A percentile compares a stretch with the other conserved stretches of the same genome.
phyloP scores from a whole-genome alignment of 2,113 vertebrate genomes.

The Phocoena phocoena region DNA sequence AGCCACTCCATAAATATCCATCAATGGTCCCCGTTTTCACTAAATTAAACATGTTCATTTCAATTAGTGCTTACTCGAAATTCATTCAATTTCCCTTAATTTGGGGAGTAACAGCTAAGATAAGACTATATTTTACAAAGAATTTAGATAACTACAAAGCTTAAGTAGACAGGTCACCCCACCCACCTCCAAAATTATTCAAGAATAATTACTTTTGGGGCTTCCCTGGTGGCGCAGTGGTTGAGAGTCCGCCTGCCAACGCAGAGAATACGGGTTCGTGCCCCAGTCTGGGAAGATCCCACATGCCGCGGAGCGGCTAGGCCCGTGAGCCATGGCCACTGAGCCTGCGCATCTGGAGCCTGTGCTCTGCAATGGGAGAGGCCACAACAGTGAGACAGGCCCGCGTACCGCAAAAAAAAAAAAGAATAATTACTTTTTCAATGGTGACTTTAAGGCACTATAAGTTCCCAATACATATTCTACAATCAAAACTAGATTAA shows the following conservation, averaged over 20 bases:
- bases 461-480: background rate
- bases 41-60: background rate
- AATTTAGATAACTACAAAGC: background rate
- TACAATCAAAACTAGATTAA: background rate
- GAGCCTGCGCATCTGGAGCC: no score
- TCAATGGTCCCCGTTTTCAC: background rate
- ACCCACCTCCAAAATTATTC: background rate
- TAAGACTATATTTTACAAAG: background rate
- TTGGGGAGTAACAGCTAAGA: background rate
- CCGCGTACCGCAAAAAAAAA: no score
- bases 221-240: no score
- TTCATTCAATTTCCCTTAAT: conserved; percentile 38
- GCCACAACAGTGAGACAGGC: no score
- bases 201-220: background rate
- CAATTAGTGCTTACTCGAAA: background rate
- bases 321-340: no score
- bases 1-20: background rate
- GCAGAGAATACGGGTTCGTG: no score
- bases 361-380: no score
- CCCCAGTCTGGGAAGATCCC: no score
- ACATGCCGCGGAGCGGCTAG: no score
- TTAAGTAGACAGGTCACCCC: background rate
- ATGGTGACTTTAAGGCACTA: background rate
- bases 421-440: background rate
- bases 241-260: no score